Percentiles rank a stretch among this genome's conserved stretches.
phyloP scores from a whole-genome alignment of 2,888 invertebrate species.

The Hesperia comma region DNA sequence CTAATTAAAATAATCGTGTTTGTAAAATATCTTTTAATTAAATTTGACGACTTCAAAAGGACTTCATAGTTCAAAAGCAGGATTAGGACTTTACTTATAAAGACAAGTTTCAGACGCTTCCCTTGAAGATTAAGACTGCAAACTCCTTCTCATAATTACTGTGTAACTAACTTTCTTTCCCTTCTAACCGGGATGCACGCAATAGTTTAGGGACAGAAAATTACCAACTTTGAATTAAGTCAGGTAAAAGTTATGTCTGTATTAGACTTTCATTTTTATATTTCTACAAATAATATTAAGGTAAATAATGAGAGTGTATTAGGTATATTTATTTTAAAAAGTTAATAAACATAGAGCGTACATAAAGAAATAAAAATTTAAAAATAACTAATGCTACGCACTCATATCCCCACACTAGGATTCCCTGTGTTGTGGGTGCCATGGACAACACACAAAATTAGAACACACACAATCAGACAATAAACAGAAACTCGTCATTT shows the following conservation, averaged over 20 bases:
- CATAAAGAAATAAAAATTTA: too few species aligned
- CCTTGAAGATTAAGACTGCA: slow-evolving; percentile 13
- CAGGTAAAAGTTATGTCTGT: neutral
- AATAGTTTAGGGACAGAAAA: neutral
- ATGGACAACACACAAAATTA: too few species aligned
- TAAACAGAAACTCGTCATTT: too few species aligned
- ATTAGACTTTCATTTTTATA: neutral
- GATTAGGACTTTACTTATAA: slow-evolving; percentile 14
- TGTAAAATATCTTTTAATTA: slow-evolving; percentile 3
- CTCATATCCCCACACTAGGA: too few species aligned
- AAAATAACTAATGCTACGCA: too few species aligned
- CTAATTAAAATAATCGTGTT: slow-evolving; percentile 3
- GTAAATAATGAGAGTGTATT: too few species aligned
- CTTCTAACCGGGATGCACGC: slow-evolving; percentile 44
- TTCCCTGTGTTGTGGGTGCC: too few species aligned
- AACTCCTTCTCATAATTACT: slow-evolving; percentile 36
- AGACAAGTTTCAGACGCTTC: slow-evolving; percentile 17
- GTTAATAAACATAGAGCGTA: too few species aligned
- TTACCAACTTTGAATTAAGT: neutral
- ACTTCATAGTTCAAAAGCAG: slow-evolving; percentile 12
- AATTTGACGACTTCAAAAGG: slow-evolving; percentile 5
- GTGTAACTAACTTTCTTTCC: slow-evolving; percentile 24
- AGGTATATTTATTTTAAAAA: too few species aligned
- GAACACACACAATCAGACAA: too few species aligned
- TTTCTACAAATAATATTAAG: too few species aligned